These are phyloP conservation scores for Dendrolimus pini DNA, from an alignment of 2,888 invertebrate species.

Conservation along the genomic window DNA sequence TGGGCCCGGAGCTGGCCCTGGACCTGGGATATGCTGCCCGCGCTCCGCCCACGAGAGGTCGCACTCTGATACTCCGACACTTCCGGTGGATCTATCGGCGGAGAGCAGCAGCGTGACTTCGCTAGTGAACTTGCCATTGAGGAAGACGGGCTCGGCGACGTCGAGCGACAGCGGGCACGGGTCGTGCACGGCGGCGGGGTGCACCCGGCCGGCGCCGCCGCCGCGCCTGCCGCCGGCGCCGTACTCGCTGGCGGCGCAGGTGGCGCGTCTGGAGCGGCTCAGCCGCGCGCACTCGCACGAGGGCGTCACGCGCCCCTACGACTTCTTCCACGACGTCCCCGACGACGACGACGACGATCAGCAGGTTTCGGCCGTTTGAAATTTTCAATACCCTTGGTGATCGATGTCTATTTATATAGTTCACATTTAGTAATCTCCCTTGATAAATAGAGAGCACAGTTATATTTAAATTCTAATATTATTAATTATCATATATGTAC, in stretches of 20 bases:
- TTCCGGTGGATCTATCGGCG: slow-evolving; percentile 92
- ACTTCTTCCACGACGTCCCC: slow-evolving; percentile 77
- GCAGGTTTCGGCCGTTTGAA: slow-evolving; percentile 71
- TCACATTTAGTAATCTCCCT: slow-evolving; percentile 72
- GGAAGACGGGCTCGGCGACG: slow-evolving; percentile 94
- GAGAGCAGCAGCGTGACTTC: slow-evolving; percentile 97
- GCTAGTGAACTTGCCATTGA: slow-evolving; percentile 90
- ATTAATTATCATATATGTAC: slow-evolving; percentile 61
- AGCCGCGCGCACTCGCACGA: slow-evolving; percentile 92
- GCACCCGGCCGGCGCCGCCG: slow-evolving; percentile 81
- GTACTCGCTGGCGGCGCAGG: slow-evolving; percentile 90
- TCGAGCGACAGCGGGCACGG: slow-evolving; percentile 95
- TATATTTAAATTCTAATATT: slow-evolving; percentile 56
- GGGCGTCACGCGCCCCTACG: slow-evolving; percentile 86
- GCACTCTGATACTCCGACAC: slow-evolving; percentile 91
- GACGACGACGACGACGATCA: slow-evolving; percentile 74
- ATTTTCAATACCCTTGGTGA: slow-evolving; percentile 47
- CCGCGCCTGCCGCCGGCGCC: slow-evolving; percentile 84
- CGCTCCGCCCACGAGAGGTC: slow-evolving; percentile 90
- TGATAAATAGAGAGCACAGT: slow-evolving; percentile 68
- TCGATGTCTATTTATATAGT: slow-evolving; percentile 65
- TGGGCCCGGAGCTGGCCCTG: slow-evolving; percentile 79
- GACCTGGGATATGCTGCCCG: slow-evolving; percentile 50
- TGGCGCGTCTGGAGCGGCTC: slow-evolving; percentile 88
- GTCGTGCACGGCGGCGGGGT: slow-evolving; percentile 76